Percentiles rank a stretch among this genome's conserved stretches.
Conservation (phyloP, 2,797 vertebrate genomes). For the Sebastes wilsoni region DNA sequence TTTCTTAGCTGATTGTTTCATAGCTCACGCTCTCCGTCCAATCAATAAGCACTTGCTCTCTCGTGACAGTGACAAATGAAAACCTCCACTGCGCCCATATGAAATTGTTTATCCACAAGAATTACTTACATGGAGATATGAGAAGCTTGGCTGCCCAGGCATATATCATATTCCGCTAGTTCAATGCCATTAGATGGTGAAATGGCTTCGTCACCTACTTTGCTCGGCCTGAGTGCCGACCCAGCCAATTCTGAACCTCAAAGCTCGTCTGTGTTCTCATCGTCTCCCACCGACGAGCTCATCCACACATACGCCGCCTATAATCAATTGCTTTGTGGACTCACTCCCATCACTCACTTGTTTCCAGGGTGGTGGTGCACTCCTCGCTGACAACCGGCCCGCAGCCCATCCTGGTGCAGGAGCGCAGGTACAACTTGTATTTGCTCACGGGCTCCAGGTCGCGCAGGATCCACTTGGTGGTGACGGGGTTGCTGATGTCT, state of each 20-base stretch:
- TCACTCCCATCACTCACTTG: slow-evolving; percentile 85
- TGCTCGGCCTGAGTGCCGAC: background rate
- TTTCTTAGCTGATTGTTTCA: slow-evolving; percentile 74
- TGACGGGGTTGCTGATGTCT: slow-evolving; percentile 82
- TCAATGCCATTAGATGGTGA: slow-evolving; percentile 54
- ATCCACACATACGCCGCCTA: background rate
- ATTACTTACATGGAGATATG: slow-evolving; percentile 76
- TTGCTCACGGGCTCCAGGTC: slow-evolving; percentile 88
- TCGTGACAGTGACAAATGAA: slow-evolving; percentile 84
- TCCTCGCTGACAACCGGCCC: slow-evolving; percentile 90
- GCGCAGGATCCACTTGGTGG: slow-evolving; percentile 84
- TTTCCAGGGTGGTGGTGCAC: slow-evolving; percentile 86
- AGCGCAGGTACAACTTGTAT: slow-evolving; percentile 93
- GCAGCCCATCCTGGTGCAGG: slow-evolving; percentile 92
- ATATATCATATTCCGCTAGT: slow-evolving; percentile 56
- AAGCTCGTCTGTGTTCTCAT: slow-evolving; percentile 2
- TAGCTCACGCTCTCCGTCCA: slow-evolving; percentile 66
- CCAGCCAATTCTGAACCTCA: background rate
- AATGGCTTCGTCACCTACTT: slow-evolving; percentile 39
- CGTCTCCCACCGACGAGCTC: background rate
- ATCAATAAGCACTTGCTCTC: slow-evolving; percentile 84
- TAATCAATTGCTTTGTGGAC: background rate
- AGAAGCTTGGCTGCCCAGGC: slow-evolving; percentile 71
- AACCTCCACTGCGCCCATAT: slow-evolving; percentile 65
- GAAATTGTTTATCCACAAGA: slow-evolving; percentile 82